phyloP scores from a whole-genome alignment of 1,140 invertebrate species.

The Drosophila leontia region DNA sequence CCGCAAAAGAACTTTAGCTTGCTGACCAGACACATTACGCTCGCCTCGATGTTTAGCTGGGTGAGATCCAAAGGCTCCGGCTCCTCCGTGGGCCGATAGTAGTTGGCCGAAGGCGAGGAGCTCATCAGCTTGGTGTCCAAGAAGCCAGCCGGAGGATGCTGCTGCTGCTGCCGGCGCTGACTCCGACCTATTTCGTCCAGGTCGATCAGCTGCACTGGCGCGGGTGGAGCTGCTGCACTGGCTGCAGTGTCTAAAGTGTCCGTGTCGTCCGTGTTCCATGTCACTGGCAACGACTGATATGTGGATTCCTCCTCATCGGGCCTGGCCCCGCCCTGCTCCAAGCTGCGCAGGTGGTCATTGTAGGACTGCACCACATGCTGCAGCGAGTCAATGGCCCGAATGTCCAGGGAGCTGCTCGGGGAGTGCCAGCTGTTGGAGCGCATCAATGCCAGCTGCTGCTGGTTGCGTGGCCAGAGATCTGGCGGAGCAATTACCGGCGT shows the following conservation, averaged over 20 bases:
- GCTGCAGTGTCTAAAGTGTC: too few relatives aligned
- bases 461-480: constrained; percentile 87
- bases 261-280: constrained; percentile 19
- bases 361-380: constrained; percentile 80
- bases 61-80: constrained; percentile 95
- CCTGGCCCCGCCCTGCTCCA: constrained; percentile 35
- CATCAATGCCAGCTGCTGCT: constrained; percentile 65
- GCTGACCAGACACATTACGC: constrained; percentile 93
- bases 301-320: constrained; percentile 40
- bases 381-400: constrained; percentile 77
- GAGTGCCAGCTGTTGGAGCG: constrained; percentile 82
- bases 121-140: constrained; percentile 91
- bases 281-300: constrained; percentile 76
- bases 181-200: constrained; percentile 56
- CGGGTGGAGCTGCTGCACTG: neutral
- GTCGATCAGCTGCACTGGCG: constrained; percentile 50
- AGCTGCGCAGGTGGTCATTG: constrained; percentile 73
- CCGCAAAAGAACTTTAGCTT: constrained; percentile 92
- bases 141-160: constrained; percentile 85
- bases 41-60: constrained; percentile 95
- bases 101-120: constrained; percentile 91
- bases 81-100: constrained; percentile 93
- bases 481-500: constrained; percentile 88
- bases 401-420: constrained; percentile 77
- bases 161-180: neutral